phyloP scores from a whole-genome alignment of 2,888 invertebrate genomes.

The Dynastes tityus region DNA sequence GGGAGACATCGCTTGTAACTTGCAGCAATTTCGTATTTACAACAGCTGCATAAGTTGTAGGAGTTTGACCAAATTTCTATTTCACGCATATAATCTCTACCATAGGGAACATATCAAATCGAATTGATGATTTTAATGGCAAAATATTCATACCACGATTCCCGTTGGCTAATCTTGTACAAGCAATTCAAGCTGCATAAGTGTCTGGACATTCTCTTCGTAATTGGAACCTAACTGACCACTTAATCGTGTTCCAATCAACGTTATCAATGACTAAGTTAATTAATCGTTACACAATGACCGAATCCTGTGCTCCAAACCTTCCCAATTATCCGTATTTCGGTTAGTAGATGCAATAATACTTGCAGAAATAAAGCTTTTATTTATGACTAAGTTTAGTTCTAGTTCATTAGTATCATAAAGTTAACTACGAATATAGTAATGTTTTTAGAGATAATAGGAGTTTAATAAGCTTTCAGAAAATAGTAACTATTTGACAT shows the following conservation, averaged over 20 bases:
- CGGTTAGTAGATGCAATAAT: constrained; percentile 6
- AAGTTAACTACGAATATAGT: too few relatives aligned
- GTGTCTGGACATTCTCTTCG: constrained; percentile 5
- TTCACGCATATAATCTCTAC: background rate
- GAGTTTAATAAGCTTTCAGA: too few relatives aligned
- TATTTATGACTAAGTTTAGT: too few relatives aligned
- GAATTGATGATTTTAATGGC: background rate
- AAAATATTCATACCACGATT: background rate
- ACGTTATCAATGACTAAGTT: constrained; percentile 36
- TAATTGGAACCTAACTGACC: constrained; percentile 40
- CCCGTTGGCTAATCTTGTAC: constrained; percentile 10
- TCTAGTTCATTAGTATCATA: too few relatives aligned
- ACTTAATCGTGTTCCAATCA: constrained; percentile 41
- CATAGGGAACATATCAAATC: background rate
- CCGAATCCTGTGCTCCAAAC: background rate
- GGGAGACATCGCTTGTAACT: too few relatives aligned
- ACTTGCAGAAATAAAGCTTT: background rate
- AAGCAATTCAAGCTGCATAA: constrained; percentile 25
- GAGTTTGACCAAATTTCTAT: too few relatives aligned
- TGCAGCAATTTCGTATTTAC: too few relatives aligned
- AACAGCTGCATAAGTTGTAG: too few relatives aligned
- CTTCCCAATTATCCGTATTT: background rate
- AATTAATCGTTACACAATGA: constrained; percentile 29
- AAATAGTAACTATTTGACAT: too few relatives aligned
- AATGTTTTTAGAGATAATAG: too few relatives aligned